Evolutionary conservation across 2,113 vertebrate species (phyloP), one percentile per base, ranked within the genome.

Genomic region (Callospermophilus lateralis): DNA sequence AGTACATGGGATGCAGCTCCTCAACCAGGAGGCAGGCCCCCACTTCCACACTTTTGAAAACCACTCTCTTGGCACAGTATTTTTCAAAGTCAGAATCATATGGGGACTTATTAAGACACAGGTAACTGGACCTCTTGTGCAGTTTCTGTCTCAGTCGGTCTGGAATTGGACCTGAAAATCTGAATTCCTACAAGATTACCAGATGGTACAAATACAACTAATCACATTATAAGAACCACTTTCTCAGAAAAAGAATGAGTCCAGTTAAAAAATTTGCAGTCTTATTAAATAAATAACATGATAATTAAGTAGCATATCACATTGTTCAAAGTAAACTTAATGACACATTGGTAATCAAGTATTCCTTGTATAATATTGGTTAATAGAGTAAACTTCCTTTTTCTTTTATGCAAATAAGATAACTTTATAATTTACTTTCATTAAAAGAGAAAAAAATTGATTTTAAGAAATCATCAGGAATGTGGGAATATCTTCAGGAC

Each of bases 371-470:
- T 28, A 28, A 24, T n/a, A 81, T 10, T 39, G 24, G 6, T 68
- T 84, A 80, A 58, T 26, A 63, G 10, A 79, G 89, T 84, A 80
- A 89, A 80, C 10, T 87, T 17, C 42, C 81, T 48, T 93, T 96
- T 87, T 73, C 72, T 92, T 77, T 55, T 51, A 93, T 30, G 20
- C 0, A 61, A 84, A 30, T 72, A 94, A 39, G 10, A 51, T 51
- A 74, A 42, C 2, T 3, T 72, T 77, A 48, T 0, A 68, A 63
- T 58, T 26, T 74, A 28, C 28, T 88, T 73, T 48, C 9, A 42
- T 34, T 73, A 76, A n/a, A 65, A 84, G 93, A 61, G 3, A 3
- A 65, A 93, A n/a, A 78, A 34, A 51, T 65, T 20, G 22, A 34
- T 58, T 84, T 51, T 70, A 92, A 80, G 42, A 70, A 77, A 61